phyloP scores from a whole-genome alignment of 2,797 vertebrate species.

The Periophthalmus magnuspinnatus region DNA sequence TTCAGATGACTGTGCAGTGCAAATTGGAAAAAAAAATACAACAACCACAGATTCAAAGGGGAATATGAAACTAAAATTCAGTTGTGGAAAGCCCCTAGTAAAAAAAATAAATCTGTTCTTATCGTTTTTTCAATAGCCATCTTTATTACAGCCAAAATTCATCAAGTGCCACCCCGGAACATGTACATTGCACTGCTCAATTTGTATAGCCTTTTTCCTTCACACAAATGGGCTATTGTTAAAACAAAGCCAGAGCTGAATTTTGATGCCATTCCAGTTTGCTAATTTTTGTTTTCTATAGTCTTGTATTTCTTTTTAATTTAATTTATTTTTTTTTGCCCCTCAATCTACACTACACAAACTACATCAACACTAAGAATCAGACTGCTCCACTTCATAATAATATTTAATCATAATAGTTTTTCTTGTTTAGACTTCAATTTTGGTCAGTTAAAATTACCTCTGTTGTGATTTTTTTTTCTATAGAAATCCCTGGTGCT shows the following conservation, averaged over 20 bases:
- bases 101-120: constrained; percentile 3
- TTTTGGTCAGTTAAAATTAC: constrained; percentile 59
- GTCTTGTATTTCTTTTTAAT: constrained; percentile 27
- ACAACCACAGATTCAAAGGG: constrained; percentile 35
- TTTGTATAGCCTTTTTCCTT: constrained; percentile 17
- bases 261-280: constrained; percentile 51
- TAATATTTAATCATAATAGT: constrained; percentile 50
- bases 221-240: constrained; percentile 7
- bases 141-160: constrained; percentile 42
- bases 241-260: constrained; percentile 26
- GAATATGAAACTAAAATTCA: constrained; percentile 29
- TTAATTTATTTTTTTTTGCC: constrained; percentile 4
- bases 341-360: constrained; percentile 46
- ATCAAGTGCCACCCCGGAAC: constrained; percentile 52
- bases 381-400: constrained; percentile 16
- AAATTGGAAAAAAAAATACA: constrained; percentile 18
- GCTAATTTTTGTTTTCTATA: constrained; percentile 29
- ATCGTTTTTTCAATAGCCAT: constrained; percentile 12
- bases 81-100: constrained; percentile 26
- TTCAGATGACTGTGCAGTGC: constrained; percentile 51
- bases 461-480: constrained; percentile 43
- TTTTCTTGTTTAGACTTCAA: constrained; percentile 6
- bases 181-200: constrained; percentile 37
- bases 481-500: constrained; percentile 69
- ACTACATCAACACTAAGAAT: constrained; percentile 32